These are phyloP conservation scores for Perognathus longimembris DNA, from an alignment of 2,113 vertebrate species.

Conservation along the genomic window DNA sequence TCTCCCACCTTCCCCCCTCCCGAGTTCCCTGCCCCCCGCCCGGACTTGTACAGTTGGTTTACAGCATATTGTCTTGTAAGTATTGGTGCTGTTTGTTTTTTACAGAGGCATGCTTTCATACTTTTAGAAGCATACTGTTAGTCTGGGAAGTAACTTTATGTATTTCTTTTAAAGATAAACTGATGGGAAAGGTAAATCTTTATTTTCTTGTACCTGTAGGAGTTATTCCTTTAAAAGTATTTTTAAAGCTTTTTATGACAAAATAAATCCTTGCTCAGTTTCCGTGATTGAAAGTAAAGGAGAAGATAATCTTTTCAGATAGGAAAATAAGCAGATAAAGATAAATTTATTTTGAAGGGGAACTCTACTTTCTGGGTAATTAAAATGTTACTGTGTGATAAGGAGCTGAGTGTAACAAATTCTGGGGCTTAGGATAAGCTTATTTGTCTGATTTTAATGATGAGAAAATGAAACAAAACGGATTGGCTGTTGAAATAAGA, in stretches of 20 bases:
- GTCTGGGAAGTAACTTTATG: background rate
- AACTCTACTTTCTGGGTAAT: constrained; percentile 72
- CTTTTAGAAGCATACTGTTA: background rate
- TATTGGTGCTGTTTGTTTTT: no score
- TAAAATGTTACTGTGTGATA: constrained; percentile 74
- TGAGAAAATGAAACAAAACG: background rate
- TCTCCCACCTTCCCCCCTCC: no score
- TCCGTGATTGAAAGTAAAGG: constrained; percentile 45
- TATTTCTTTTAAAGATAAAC: background rate
- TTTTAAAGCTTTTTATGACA: constrained; percentile 24
- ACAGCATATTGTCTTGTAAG: no score
- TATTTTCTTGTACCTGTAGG: background rate
- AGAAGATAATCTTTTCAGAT: constrained; percentile 72
- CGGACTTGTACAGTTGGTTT: no score
- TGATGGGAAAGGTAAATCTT: background rate
- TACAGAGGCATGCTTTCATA: background rate
- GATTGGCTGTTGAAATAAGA: background rate
- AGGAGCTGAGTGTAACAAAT: constrained; percentile 60
- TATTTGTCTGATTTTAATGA: constrained; percentile 68
- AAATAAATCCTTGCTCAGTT: constrained; percentile 64
- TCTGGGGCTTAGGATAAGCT: constrained; percentile 53
- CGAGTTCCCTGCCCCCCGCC: no score
- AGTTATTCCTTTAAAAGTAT: constrained; percentile 22
- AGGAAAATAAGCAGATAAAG: constrained; percentile 74
- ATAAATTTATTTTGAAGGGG: constrained; percentile 69